phyloP scores from a whole-genome alignment of 1,140 invertebrate genomes.

The Whitmania pigra region DNA sequence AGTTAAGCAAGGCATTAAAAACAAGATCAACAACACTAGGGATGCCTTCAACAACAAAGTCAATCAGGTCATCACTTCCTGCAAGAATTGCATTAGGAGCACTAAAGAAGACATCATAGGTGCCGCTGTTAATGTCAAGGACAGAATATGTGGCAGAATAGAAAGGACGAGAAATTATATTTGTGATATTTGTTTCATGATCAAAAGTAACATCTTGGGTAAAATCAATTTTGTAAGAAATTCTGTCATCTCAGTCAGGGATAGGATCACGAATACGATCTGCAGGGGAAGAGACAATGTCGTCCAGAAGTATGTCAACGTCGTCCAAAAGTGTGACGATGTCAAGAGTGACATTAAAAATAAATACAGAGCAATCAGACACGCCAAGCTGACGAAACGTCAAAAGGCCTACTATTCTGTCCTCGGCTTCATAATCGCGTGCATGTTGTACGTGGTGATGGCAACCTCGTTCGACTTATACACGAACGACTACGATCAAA shows the following conservation, averaged over 20 bases:
- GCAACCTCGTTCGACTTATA: background rate
- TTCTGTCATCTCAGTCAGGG: background rate
- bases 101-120: background rate
- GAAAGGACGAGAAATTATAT: background rate
- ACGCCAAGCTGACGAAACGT: slow-evolving; percentile 1
- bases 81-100: background rate
- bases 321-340: background rate
- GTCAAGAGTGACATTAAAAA: background rate
- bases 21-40: background rate
- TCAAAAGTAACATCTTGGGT: background rate
- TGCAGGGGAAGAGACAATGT: background rate
- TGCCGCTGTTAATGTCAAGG: background rate
- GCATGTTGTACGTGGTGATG: background rate
- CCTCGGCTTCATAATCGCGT: background rate
- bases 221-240: slow-evolving; percentile 4
- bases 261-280: background rate
- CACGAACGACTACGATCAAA: background rate
- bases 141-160: background rate
- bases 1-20: slow-evolving; percentile 4
- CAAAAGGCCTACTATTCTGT: slow-evolving; percentile 6
- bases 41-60: slow-evolving; percentile 3
- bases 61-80: background rate
- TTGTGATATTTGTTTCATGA: slow-evolving; percentile 1
- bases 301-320: background rate
- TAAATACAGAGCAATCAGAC: background rate